Evolutionary conservation across 2,888 invertebrate genomes (phyloP), one percentile per base, ranked within the genome.

Genomic region (Zonitis immaculata): DNA sequence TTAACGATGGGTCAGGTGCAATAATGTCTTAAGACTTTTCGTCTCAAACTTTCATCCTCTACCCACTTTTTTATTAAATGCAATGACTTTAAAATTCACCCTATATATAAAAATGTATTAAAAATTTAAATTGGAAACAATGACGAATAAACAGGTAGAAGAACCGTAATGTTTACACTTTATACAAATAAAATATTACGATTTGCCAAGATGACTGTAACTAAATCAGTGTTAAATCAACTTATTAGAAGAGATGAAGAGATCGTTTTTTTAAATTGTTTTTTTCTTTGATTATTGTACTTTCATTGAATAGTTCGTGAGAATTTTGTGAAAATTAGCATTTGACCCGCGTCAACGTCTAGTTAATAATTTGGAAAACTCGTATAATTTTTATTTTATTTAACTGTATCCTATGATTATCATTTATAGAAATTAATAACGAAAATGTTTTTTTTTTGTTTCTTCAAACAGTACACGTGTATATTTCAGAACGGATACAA

Each of bases 331-430:
- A 22, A 22, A 22, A 22, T 22, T 35, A 35, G 16, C 35, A n/a
- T n/a, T 35, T 35, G 35, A 35, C 16, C 16, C 8, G 16, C 16
- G 35, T 35, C 35, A 35, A 35, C 35, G 16, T 35, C 35, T 35
- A 35, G 35, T 35, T 35, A 35, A 35, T 18, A 35, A 35, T 16
- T 4, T 11, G 35, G 16, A 8, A 35, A 14, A 44, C 46, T 43
- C 51, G n/a, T 51, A 56, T 56, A 56, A 56, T 56, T 56, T 56
- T 50, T 52, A 49, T 14, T 9, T 16, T 35, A 35, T 25, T 48
- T 55, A 55, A 55, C 51, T 51, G 54, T 47, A 48, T 32, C 56
- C 43, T 50, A 32, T 56, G 47, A 56, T 56, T 56, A 44, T 26
- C 52, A 28, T n/a, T n/a, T n/a, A n/a, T 35, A 44, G 43, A 20